Conservation (phyloP, 1,140 invertebrate species). For the Aphis gossypii region DNA sequence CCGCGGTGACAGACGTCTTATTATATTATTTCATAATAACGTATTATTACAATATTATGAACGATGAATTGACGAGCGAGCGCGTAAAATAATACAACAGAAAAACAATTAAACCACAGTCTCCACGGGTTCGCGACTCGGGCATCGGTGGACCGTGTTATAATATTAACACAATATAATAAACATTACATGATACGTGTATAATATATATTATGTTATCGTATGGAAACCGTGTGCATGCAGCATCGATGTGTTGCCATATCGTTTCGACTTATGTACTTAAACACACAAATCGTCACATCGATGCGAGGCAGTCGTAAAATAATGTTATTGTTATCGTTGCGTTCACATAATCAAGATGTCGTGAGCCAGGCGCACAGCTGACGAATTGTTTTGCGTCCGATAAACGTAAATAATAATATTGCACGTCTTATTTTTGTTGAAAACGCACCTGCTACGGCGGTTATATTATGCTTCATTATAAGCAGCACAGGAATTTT, state of each 20-base stretch:
- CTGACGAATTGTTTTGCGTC: not conserved
- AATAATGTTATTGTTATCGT: not conserved
- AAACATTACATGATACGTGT: not conserved
- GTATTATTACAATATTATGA: not conserved
- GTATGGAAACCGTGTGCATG: not conserved
- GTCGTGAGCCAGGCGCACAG: not conserved
- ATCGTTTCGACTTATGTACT: not conserved
- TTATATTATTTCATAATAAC: not conserved
- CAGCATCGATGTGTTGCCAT: not conserved
- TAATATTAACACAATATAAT: not conserved
- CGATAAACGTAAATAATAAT: constrained; percentile 13
- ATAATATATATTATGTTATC: not conserved
- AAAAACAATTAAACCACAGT: constrained; percentile 17
- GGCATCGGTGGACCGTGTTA: not conserved
- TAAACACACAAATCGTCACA: not conserved
- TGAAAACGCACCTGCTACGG: not conserved
- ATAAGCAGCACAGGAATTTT: not conserved
- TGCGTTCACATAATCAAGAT: not conserved
- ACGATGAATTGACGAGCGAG: not conserved
- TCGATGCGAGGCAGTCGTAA: not conserved
- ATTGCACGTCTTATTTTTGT: not conserved
- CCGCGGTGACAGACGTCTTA: not conserved
- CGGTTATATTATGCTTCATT: no score
- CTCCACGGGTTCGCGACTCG: not conserved
- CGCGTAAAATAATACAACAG: not conserved